Base-by-base conservation (phyloP, 2,113 vertebrate species). In the Pongo pygmaeus region DNA sequence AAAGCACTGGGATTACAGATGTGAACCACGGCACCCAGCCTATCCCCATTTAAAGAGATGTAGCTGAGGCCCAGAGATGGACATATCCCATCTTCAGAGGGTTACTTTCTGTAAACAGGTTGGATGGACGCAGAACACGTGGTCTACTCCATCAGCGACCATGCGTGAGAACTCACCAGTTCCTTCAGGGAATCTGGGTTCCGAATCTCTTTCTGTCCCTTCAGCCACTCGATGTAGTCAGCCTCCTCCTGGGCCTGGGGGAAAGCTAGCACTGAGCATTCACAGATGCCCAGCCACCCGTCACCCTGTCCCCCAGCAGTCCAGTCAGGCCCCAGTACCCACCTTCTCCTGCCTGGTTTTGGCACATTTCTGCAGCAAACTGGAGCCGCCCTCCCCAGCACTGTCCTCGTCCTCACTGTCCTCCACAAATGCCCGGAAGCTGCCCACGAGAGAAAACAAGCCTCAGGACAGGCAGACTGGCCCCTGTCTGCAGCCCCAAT, bases 161-260 rank as follows among this genome's bases (percentile, higher is more conserved):
- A 2, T 0, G 0, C 0, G 0, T 2, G 52, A 52, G 52, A 9
- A 64, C 99, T 99, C 96, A 99, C 99, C 99, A 99, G 98, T 87
- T 99, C 99, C 97, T 98, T 98, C 84, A 99, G 96, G 72, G 98
- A 98, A 23, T 99, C 98, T 0, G 95, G 92, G 20, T 94, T 98
- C 1, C 98, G 97, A 1, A 98, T 12, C 46, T 99, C 99, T 16
- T 96, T 95, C 91, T 99, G 99, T 4, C 99, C 99, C 94, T 99
- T 99, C 83, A 99, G 98, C 99, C 99, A 99, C 14, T 99, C 98
- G 46, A 99, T 43, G 22, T 99, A 99, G 64, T 99, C 99, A 0
- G 98, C 98, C 77, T 99, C 99, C 52, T 99, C 99, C 89, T 98
- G 98, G 85, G 99, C 99, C 99, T 99, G 94, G 59, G 17, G 57